Conservation (phyloP, 1,140 invertebrate species). For the Dendrolimus punctatus region DNA sequence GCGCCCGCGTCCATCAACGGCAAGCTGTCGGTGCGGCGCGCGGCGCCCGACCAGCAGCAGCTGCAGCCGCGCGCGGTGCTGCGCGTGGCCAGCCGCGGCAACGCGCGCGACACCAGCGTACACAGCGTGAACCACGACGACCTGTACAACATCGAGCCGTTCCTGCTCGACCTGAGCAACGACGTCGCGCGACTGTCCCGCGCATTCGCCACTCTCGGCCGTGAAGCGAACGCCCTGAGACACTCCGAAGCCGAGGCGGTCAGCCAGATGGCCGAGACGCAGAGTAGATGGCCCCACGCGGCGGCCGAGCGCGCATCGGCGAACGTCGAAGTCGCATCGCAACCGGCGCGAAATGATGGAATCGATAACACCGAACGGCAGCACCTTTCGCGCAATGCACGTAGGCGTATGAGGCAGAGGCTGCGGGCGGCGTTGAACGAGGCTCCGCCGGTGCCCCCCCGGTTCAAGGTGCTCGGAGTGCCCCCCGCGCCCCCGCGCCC, state of each 20-base stretch:
- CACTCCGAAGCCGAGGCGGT: conserved; percentile 34
- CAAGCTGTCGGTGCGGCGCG: conserved; percentile 41
- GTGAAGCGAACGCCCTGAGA: conserved; percentile 30
- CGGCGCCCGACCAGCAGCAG: conserved; percentile 35
- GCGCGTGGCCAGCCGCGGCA: conserved; percentile 47
- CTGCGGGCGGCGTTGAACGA: conserved; percentile 35
- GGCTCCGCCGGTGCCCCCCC: conserved; percentile 8
- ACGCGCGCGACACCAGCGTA: conserved; percentile 14
- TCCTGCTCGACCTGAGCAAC: conserved; percentile 40
- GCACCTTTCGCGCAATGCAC: conserved; percentile 41
- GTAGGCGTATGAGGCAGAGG: conserved; percentile 42
- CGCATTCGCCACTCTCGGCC: conserved; percentile 40
- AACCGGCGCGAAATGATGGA: conserved; percentile 7
- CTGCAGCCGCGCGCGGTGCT: conserved; percentile 47
- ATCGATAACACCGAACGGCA: conserved; percentile 2
- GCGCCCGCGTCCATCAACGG: conserved; percentile 32
- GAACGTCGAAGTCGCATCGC: background rate
- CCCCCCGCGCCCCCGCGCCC: conserved; percentile 18
- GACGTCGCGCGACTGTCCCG: conserved; percentile 39
- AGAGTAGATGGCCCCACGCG: conserved; percentile 7
- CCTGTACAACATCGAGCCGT: conserved; percentile 27
- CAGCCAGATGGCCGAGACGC: conserved; percentile 20
- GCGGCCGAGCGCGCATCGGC: conserved; percentile 4
- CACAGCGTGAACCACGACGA: conserved; percentile 6
- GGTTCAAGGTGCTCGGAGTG: conserved; percentile 1